phyloP scores from a whole-genome alignment of 2,113 vertebrate genomes.

The Emydocephalus ijimae region DNA sequence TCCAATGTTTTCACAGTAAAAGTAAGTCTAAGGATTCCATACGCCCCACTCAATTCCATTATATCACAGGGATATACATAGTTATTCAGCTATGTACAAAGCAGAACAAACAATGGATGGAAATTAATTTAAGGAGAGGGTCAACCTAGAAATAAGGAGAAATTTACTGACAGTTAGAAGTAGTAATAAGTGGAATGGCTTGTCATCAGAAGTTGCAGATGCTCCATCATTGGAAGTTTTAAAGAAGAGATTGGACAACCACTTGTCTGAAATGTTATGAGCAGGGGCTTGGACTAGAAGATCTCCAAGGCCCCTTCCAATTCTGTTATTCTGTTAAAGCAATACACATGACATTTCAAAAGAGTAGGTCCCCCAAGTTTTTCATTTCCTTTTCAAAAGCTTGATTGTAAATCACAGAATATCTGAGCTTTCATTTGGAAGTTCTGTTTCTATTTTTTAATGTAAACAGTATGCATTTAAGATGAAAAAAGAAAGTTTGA shows the following conservation, averaged over 20 bases:
- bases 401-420: conserved; percentile 22
- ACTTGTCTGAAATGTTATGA: neutral
- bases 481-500: neutral
- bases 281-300: neutral
- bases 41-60: neutral
- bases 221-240: neutral
- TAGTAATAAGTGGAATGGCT: neutral
- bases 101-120: neutral
- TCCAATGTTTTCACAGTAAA: neutral
- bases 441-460: conserved; percentile 34
- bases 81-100: neutral
- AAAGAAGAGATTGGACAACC: neutral
- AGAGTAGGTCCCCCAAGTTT: conserved; percentile 31
- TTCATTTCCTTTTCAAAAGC: conserved; percentile 47
- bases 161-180: neutral
- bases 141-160: neutral
- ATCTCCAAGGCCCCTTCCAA: neutral
- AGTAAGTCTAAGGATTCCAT: neutral
- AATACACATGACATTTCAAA: conserved; percentile 35
- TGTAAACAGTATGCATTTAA: neutral
- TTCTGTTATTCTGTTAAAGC: conserved; percentile 19
- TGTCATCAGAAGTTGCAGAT: neutral
- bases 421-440: conserved; percentile 30
- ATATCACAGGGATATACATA: neutral
- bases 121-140: neutral